A percentile compares a stretch with the other conserved stretches of the same genome.
These are phyloP conservation scores for Nothocercus nigrocapillus DNA, from an alignment of 2,113 vertebrate species.

Conservation along the genomic window DNA sequence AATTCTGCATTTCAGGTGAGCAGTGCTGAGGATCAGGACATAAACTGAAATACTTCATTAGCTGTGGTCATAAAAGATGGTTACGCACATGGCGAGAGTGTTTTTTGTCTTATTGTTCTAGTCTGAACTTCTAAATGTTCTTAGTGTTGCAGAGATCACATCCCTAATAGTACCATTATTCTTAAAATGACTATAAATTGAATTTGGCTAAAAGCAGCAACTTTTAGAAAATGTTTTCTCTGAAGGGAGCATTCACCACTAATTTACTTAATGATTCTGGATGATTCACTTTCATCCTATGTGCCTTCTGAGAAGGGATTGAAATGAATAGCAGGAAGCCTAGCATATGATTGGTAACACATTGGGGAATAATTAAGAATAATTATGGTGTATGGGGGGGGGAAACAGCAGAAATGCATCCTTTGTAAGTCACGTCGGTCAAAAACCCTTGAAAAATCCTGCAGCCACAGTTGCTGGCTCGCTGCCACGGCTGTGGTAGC, in stretches of 20 bases:
- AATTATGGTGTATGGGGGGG: neutral
- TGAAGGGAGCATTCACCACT: constrained; percentile 13
- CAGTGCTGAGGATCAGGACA: neutral
- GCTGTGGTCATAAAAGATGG: neutral
- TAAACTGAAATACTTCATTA: neutral
- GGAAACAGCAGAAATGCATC: constrained; percentile 13
- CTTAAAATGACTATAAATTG: constrained; percentile 67
- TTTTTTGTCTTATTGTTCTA: constrained; percentile 19
- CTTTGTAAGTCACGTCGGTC: constrained; percentile 31
- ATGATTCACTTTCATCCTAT: constrained; percentile 40
- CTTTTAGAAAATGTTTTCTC: constrained; percentile 61
- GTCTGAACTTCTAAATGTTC: constrained; percentile 46
- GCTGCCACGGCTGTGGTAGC: neutral
- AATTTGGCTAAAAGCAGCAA: constrained; percentile 71
- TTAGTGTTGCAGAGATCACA: constrained; percentile 59
- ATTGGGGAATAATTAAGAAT: constrained; percentile 64
- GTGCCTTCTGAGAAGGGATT: constrained; percentile 56
- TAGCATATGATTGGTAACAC: constrained; percentile 13
- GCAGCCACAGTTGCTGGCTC: neutral
- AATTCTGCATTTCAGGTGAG: neutral
- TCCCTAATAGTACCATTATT: constrained; percentile 70
- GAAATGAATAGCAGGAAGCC: constrained; percentile 68
- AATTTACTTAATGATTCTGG: constrained; percentile 73
- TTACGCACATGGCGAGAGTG: neutral
- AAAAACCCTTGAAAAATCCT: constrained; percentile 12